These are phyloP conservation scores for Amazona ochrocephala DNA, from an alignment of 2,797 vertebrate species.

Conservation along the genomic window DNA sequence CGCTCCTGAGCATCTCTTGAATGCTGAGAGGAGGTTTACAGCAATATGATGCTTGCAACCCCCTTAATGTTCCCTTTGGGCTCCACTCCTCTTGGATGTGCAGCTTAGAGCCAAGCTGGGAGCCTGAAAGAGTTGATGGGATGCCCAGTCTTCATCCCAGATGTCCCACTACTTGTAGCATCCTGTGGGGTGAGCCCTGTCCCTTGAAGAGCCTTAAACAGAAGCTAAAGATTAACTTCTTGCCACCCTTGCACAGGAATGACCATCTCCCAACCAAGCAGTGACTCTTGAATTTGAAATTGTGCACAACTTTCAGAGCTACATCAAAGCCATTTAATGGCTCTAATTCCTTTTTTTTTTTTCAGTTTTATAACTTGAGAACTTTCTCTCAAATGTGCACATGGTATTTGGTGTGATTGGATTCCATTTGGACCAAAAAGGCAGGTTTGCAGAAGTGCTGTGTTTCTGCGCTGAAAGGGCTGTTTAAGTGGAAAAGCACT, in stretches of 20 bases:
- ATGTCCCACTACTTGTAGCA: not conserved
- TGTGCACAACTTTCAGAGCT: not conserved
- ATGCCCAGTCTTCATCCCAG: not conserved
- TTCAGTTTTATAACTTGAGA: not conserved
- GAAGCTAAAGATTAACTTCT: not conserved
- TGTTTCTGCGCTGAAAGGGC: not conserved
- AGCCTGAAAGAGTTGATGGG: not conserved
- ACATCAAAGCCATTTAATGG: not conserved
- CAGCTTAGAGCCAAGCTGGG: not conserved
- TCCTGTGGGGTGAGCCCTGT: not conserved
- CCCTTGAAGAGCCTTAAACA: not conserved
- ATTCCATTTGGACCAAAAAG: not conserved
- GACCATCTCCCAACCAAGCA: not conserved
- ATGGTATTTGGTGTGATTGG: not conserved
- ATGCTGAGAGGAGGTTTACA: not conserved
- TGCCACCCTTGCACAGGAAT: not conserved
- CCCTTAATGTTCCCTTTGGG: not conserved
- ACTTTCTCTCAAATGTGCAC: not conserved
- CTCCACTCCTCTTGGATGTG: not conserved
- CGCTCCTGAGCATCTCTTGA: not conserved
- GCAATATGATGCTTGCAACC: accelerated
- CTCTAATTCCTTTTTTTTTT: not conserved
- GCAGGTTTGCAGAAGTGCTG: not conserved
- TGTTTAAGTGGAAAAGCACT: not conserved
- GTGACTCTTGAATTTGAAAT: not conserved